Evolutionary conservation across 2,797 vertebrate genomes (phyloP).

Genomic region (Thunnus albacares): DNA sequence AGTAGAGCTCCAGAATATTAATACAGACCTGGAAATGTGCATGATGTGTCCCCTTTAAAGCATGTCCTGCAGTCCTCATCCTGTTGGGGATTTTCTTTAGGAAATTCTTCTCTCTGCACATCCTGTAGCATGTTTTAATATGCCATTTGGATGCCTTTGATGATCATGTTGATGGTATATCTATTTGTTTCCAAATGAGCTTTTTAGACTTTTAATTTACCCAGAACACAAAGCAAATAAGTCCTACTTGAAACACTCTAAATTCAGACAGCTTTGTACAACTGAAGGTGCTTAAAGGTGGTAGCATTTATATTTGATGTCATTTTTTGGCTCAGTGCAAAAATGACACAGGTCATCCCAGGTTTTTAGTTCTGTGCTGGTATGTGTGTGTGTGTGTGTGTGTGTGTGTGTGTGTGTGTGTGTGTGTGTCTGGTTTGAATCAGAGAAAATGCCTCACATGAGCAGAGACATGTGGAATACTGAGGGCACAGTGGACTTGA

Average conservation of each 20-base stretch:
- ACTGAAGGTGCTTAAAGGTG: not conserved
- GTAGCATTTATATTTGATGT: constrained; percentile 24
- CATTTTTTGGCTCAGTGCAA: constrained; percentile 3
- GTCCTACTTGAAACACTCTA: not conserved
- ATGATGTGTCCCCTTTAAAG: too few species aligned
- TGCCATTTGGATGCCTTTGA: not conserved
- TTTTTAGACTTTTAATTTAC: not conserved
- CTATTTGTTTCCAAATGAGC: not conserved
- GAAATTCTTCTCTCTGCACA: not conserved
- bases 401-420: not conserved
- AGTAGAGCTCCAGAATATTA: too few species aligned
- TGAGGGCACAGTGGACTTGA: constrained; percentile 1
- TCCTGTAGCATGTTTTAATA: not conserved
- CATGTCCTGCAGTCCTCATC: not conserved
- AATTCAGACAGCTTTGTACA: not conserved
- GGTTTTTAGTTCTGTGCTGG: constrained; percentile 21
- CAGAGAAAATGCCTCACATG: constrained; percentile 2
- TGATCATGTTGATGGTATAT: not conserved
- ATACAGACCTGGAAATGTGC: too few species aligned
- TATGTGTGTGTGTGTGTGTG: not conserved
- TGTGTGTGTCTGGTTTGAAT: constrained; percentile 27
- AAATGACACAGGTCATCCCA: not conserved
- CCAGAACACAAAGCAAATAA: not conserved
- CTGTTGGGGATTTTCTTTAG: constrained; percentile 1
- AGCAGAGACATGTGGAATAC: constrained; percentile 34